These are phyloP conservation scores for Lasioglossum figueresi DNA, from an alignment of 2,888 invertebrate genomes.

Conservation along the genomic window DNA sequence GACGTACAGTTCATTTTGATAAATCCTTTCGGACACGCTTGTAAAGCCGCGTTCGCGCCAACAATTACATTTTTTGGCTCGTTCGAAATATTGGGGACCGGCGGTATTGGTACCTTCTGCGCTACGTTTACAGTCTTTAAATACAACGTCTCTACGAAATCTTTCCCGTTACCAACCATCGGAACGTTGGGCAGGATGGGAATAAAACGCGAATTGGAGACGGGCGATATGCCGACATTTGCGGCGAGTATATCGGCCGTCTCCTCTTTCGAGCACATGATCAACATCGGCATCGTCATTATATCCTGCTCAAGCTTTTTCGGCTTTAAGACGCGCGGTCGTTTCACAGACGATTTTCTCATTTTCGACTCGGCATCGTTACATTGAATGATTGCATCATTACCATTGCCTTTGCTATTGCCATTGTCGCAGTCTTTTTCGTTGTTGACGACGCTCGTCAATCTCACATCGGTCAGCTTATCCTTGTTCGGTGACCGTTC, in stretches of 20 bases:
- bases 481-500: slow-evolving; percentile 11
- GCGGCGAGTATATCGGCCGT: slow-evolving; percentile 53
- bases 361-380: slow-evolving; percentile 45
- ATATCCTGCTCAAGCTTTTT: slow-evolving; percentile 67
- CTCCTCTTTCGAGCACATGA: slow-evolving; percentile 77
- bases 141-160: slow-evolving; percentile 51
- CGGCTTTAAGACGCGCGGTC: slow-evolving; percentile 43
- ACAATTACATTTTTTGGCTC: slow-evolving; percentile 13
- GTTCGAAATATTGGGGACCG: slow-evolving; percentile 18
- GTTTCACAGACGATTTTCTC: slow-evolving; percentile 42
- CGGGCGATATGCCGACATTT: slow-evolving; percentile 39
- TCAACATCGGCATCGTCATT: slow-evolving; percentile 75
- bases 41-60: not conserved
- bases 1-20: not conserved
- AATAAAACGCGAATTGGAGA: slow-evolving; percentile 69
- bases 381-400: not conserved
- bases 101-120: slow-evolving; percentile 44
- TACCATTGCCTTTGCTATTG: not conserved
- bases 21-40: not conserved
- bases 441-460: not conserved
- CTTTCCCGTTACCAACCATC: not conserved
- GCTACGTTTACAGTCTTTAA: slow-evolving; percentile 68
- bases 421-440: not conserved
- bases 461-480: slow-evolving; percentile 9
- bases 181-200: slow-evolving; percentile 77